phyloP scores from a whole-genome alignment of 1,140 invertebrate species.

The Drosophila athabasca region DNA sequence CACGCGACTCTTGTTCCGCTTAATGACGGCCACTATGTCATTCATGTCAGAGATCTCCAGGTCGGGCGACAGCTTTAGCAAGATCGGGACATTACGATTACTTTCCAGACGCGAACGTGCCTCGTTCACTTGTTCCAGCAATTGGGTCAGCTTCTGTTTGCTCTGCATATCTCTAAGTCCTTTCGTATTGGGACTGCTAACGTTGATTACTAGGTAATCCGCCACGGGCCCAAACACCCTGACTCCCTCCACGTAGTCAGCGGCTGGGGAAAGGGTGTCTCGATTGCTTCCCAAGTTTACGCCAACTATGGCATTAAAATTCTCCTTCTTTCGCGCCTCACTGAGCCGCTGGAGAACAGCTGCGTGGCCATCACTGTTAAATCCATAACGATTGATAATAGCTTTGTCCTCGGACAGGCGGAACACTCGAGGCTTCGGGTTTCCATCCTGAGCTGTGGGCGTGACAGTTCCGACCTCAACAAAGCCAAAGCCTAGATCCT shows the following conservation, averaged over 20 bases:
- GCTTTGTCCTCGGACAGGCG: constrained; percentile 92
- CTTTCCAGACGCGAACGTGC: constrained; percentile 86
- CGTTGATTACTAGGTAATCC: constrained; percentile 95
- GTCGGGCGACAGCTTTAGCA: constrained; percentile 98
- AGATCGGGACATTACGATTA: constrained; percentile 87
- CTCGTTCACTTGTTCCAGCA: constrained; percentile 89
- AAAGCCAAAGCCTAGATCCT: constrained; percentile 96
- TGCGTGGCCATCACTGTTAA: constrained; percentile 97
- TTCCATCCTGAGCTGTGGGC: constrained; percentile 95
- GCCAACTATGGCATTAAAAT: constrained; percentile 88
- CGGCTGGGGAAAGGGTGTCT: constrained; percentile 87
- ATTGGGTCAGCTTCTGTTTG: constrained; percentile 89
- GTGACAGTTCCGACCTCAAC: constrained; percentile 99
- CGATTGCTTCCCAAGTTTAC: constrained; percentile 99
- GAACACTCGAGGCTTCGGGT: constrained; percentile 96
- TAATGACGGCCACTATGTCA: constrained; percentile 91
- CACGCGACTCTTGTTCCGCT: constrained; percentile 87
- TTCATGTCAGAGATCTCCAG: constrained; percentile 90
- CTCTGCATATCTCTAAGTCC: constrained; percentile 94
- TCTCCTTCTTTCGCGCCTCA: constrained; percentile 84
- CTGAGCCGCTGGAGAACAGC: constrained; percentile 87
- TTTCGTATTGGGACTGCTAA: constrained; percentile 97
- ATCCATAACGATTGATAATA: constrained; percentile 95
- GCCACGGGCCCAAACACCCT: constrained; percentile 89
- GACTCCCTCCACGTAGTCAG: constrained; percentile 93